Evolutionary conservation across 1,140 invertebrate genomes (phyloP).

Genomic region (Zaprionus vittiger): DNA sequence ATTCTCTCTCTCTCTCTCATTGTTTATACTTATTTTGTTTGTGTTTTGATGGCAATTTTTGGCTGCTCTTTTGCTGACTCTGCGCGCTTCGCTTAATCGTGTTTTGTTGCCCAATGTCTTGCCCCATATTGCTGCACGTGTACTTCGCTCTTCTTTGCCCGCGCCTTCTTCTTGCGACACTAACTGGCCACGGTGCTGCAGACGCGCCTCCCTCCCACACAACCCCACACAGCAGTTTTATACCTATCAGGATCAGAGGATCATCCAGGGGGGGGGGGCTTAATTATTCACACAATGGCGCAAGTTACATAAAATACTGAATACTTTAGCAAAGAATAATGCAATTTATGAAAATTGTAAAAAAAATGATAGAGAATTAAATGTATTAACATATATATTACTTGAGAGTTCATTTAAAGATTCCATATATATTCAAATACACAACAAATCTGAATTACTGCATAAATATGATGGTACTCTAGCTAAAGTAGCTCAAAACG

Average conservation of each 20-base stretch:
- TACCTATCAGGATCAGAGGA: background rate
- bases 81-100: conserved; percentile 34
- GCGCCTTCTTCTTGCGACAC: background rate
- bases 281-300: background rate
- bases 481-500: background rate
- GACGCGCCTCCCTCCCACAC: background rate
- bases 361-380: no score
- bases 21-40: background rate
- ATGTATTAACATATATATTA: no score
- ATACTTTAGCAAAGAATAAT: background rate
- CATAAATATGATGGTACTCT: no score
- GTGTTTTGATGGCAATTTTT: conserved; percentile 18
- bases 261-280: background rate
- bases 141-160: background rate
- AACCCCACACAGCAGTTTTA: background rate
- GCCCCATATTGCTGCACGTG: conserved; percentile 17
- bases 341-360: no score
- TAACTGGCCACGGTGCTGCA: conserved; percentile 21
- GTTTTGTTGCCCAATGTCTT: background rate
- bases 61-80: conserved; percentile 21
- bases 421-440: no score
- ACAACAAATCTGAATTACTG: no score
- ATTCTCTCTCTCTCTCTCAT: background rate
- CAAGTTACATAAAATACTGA: background rate
- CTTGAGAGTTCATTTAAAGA: no score